These are phyloP conservation scores for Callionymus lyra DNA, from an alignment of 2,113 vertebrate species.

Conservation along the genomic window DNA sequence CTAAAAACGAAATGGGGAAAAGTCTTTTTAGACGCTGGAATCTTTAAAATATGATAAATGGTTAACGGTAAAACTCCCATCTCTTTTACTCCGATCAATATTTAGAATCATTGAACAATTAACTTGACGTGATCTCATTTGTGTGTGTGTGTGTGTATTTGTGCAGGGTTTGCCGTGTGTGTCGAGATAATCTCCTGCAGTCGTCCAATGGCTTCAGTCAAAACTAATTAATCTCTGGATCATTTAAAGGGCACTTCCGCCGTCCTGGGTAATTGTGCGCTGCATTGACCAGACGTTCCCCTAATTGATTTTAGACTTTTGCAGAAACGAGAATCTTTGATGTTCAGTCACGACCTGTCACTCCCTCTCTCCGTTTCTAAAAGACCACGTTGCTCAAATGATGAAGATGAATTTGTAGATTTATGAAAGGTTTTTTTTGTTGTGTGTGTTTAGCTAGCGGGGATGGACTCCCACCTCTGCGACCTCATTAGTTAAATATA, in stretches of 20 bases:
- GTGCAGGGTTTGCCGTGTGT: slow-evolving; percentile 15
- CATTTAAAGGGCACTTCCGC: slow-evolving; percentile 30
- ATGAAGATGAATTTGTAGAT: no score
- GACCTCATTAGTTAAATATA: no score
- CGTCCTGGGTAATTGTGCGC: slow-evolving; percentile 22
- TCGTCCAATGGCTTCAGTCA: slow-evolving; percentile 34
- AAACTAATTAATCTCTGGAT: slow-evolving; percentile 30
- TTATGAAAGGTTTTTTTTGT: no score
- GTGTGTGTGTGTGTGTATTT: slow-evolving; percentile 3
- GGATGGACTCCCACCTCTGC: no score
- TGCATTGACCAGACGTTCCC: slow-evolving; percentile 23
- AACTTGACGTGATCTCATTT: slow-evolving; percentile 8
- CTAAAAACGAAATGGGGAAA: no score
- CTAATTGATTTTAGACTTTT: slow-evolving; percentile 32
- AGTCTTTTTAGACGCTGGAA: no score
- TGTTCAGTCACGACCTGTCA: slow-evolving; percentile 1
- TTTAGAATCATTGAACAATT: slow-evolving; percentile 10
- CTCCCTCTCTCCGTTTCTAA: background rate
- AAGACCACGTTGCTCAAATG: no score
- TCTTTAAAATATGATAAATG: background rate
- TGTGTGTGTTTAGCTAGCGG: no score
- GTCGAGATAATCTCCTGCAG: slow-evolving; percentile 35
- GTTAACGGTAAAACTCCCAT: background rate
- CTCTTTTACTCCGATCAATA: slow-evolving; percentile 19
- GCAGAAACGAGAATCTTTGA: slow-evolving; percentile 22